Evolutionary conservation across 2,888 invertebrate genomes (phyloP).

Genomic region (Scrobipalpa atriplicella): DNA sequence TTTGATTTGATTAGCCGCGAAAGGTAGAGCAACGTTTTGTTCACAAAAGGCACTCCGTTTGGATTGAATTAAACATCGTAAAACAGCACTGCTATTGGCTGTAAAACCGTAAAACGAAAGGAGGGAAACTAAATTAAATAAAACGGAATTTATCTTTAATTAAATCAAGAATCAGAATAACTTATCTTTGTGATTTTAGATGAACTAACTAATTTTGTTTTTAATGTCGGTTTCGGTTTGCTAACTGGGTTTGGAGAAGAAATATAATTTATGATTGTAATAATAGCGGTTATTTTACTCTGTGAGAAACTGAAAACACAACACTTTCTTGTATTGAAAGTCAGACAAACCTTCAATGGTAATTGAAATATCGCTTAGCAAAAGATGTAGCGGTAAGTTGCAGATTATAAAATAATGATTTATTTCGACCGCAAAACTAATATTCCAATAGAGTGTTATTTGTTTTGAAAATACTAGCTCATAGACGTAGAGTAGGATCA

Average conservation of each 20-base stretch:
- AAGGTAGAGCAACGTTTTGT: slow-evolving; percentile 20
- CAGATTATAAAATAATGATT: neutral
- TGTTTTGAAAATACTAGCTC: slow-evolving; percentile 15
- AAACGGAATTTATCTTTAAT: slow-evolving; percentile 21
- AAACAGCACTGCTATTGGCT: slow-evolving; percentile 13
- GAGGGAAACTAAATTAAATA: slow-evolving; percentile 20
- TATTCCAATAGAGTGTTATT: too few species aligned
- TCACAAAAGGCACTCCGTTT: slow-evolving; percentile 13
- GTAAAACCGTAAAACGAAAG: slow-evolving; percentile 15
- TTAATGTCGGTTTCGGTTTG: neutral
- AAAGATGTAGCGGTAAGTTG: neutral
- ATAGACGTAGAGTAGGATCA: neutral
- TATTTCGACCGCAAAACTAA: neutral
- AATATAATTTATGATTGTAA: neutral
- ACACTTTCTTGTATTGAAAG: too few species aligned
- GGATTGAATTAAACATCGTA: slow-evolving; percentile 21
- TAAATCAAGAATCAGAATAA: slow-evolving; percentile 10
- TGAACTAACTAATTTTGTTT: neutral
- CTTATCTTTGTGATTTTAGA: slow-evolving; percentile 9
- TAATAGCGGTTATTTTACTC: too few species aligned
- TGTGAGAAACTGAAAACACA: too few species aligned
- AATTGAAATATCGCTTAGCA: too few species aligned
- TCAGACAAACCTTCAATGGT: too few species aligned
- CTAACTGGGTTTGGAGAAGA: neutral
- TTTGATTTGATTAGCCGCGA: slow-evolving; percentile 23